Conservation (phyloP, 1,140 invertebrate species). For the Sycobia sp. region DNA sequence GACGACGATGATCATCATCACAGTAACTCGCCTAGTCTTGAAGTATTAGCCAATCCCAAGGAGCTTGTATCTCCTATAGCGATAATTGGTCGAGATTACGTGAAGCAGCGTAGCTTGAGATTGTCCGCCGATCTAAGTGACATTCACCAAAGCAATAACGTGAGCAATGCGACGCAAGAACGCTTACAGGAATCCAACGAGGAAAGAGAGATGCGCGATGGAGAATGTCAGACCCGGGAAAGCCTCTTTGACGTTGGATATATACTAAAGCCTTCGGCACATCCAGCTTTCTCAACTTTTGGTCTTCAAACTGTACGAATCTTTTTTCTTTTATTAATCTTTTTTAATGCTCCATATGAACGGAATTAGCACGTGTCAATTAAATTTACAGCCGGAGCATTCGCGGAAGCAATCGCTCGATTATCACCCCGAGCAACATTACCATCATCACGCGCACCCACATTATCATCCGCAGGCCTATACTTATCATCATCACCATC, state of each 20-base stretch:
- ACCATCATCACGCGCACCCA: constrained; percentile 9
- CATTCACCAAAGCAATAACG: constrained; percentile 60
- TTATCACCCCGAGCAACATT: constrained; percentile 2
- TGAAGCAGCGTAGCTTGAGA: constrained; percentile 43
- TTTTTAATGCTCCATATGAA: no score
- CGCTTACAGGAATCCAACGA: constrained; percentile 61
- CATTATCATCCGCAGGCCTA: constrained; percentile 6
- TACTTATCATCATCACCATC: background rate
- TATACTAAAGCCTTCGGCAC: constrained; percentile 38
- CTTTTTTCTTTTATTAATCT: background rate
- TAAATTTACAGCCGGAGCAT: background rate
- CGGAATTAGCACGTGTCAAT: no score
- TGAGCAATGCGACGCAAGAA: constrained; percentile 61
- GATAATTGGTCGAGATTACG: constrained; percentile 23
- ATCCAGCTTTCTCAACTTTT: constrained; percentile 51
- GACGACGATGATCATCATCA: background rate
- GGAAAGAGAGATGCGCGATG: constrained; percentile 73
- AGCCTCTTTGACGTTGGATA: constrained; percentile 69
- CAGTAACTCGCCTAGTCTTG: constrained; percentile 52
- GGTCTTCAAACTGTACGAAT: constrained; percentile 40
- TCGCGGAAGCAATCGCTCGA: constrained; percentile 9
- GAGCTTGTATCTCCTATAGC: constrained; percentile 29
- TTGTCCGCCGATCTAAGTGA: constrained; percentile 55
- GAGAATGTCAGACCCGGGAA: constrained; percentile 78
- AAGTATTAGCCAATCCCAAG: constrained; percentile 47